A percentile compares a stretch with the other conserved stretches of the same genome.
Evolutionary conservation across 2,888 invertebrate genomes (phyloP).

Genomic region (Cheiracanthium punctorium): DNA sequence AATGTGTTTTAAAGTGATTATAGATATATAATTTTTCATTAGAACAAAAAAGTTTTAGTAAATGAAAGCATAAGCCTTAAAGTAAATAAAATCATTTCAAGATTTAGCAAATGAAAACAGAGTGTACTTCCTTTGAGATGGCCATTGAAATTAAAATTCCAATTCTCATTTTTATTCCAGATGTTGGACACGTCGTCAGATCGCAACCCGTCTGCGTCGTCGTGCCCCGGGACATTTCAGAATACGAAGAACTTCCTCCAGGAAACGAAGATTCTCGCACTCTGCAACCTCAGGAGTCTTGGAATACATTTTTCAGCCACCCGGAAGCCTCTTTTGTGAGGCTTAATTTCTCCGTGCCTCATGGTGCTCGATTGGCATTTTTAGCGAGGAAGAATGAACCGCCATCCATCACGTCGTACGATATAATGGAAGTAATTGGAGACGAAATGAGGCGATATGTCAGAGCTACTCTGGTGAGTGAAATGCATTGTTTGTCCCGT

Average conservation of each 20-base stretch:
- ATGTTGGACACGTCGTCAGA: conserved; percentile 42
- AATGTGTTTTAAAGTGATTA: too few relatives aligned
- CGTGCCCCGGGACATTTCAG: conserved; percentile 70
- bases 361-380: conserved; percentile 82
- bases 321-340: conserved; percentile 94
- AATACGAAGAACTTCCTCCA: conserved; percentile 73
- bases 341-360: conserved; percentile 87
- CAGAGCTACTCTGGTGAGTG: conserved; percentile 61
- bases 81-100: too few relatives aligned
- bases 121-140: too few relatives aligned
- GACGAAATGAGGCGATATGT: conserved; percentile 70
- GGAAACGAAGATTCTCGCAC: conserved; percentile 85
- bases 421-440: conserved; percentile 93
- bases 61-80: too few relatives aligned
- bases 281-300: conserved; percentile 95
- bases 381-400: conserved; percentile 95
- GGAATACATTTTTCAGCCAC: conserved; percentile 98
- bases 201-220: conserved; percentile 56
- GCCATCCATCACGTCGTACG: conserved; percentile 97
- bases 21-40: too few relatives aligned
- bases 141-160: too few relatives aligned
- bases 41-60: too few relatives aligned
- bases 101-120: too few relatives aligned
- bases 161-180: conserved; percentile 36
- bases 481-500: background rate